A percentile compares a stretch with the other conserved stretches of the same genome.
Conservation (phyloP, 2,797 vertebrate species). For the Enteromius argenteus region DNA sequence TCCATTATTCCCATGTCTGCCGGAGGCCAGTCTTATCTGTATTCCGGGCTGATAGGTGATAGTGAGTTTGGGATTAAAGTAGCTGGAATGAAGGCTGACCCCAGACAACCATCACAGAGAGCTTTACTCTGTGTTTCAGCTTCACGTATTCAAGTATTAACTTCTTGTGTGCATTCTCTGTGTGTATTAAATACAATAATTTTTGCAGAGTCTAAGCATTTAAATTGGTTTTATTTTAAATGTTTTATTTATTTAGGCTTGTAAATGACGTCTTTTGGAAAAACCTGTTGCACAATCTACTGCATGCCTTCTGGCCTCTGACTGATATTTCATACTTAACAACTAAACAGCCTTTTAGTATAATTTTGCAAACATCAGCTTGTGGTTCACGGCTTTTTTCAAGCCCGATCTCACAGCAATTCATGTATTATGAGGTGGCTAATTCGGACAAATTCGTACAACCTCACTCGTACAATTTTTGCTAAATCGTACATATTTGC, state of each 20-base stretch:
- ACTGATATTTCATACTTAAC: neutral
- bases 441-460: too few relatives aligned
- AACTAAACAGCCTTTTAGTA: neutral
- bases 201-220: neutral
- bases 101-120: constrained; percentile 55
- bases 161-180: neutral
- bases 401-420: too few relatives aligned
- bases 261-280: neutral
- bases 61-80: constrained; percentile 79
- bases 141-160: constrained; percentile 18
- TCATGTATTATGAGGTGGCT: too few relatives aligned
- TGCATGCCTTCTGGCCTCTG: neutral
- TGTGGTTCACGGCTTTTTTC: neutral
- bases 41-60: constrained; percentile 76
- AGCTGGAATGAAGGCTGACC: constrained; percentile 70
- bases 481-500: too few relatives aligned
- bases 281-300: neutral
- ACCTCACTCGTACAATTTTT: too few relatives aligned
- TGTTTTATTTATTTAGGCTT: neutral
- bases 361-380: neutral
- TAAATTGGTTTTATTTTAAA: neutral
- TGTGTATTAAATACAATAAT: neutral
- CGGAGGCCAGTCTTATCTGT: constrained; percentile 77
- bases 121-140: constrained; percentile 64
- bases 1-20: constrained; percentile 74